These are phyloP conservation scores for Caenorhabditis plicata DNA, from an alignment of 2,888 invertebrate species.

Conservation along the genomic window DNA sequence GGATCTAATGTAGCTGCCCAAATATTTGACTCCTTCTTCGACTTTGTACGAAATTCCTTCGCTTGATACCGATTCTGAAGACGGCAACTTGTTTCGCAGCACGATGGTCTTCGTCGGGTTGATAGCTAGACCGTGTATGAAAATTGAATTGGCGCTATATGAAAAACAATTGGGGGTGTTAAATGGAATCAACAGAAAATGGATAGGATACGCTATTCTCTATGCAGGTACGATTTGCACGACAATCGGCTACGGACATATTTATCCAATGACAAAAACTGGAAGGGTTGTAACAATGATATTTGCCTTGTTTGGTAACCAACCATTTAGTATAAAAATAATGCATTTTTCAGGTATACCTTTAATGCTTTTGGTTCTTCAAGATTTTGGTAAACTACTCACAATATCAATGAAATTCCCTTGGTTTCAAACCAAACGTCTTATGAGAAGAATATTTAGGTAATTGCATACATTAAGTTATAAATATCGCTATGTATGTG, in stretches of 20 bases:
- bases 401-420: slow-evolving; percentile 57
- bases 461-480: too few species aligned
- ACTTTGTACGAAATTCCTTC: too few species aligned
- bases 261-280: slow-evolving; percentile 49
- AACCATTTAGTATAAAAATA: not conserved
- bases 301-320: slow-evolving; percentile 47
- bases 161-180: slow-evolving; percentile 43
- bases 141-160: slow-evolving; percentile 32
- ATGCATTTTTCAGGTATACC: slow-evolving; percentile 39
- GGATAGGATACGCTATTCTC: slow-evolving; percentile 52
- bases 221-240: slow-evolving; percentile 47
- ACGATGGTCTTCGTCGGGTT: too few species aligned
- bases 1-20: too few species aligned
- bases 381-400: slow-evolving; percentile 53
- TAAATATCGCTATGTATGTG: not conserved
- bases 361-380: slow-evolving; percentile 49
- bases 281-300: slow-evolving; percentile 52
- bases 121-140: too few species aligned
- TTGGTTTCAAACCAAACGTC: slow-evolving; percentile 56
- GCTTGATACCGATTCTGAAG: too few species aligned
- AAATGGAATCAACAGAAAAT: slow-evolving; percentile 52
- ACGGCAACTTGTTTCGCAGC: too few species aligned
- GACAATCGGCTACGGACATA: slow-evolving; percentile 51
- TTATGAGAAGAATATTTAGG: slow-evolving; percentile 38
- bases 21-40: too few species aligned